Conservation (phyloP, 2,797 vertebrate species). For the Phoeniculus purpureus region DNA sequence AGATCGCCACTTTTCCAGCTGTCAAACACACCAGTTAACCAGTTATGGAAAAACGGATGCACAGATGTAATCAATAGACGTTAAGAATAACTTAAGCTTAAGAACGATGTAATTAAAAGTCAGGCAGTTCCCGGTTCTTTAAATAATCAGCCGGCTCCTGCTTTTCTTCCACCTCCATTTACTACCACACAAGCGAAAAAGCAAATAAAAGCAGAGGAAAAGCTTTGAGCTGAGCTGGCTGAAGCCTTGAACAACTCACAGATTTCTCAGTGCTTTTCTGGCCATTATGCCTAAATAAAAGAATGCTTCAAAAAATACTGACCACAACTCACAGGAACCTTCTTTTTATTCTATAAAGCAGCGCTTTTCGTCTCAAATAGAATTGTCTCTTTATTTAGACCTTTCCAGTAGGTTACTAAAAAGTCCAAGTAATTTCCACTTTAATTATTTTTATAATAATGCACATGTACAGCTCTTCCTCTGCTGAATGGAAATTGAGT, state of each 20-base stretch:
- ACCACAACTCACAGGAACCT: background rate
- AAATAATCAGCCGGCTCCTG: background rate
- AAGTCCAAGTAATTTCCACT: background rate
- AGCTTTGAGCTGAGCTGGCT: background rate
- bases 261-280: background rate
- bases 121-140: background rate
- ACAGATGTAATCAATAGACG: background rate
- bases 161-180: background rate
- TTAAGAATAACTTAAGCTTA: background rate
- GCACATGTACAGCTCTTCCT: background rate
- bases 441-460: background rate
- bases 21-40: background rate
- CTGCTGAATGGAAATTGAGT: background rate
- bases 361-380: background rate
- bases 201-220: background rate
- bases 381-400: background rate
- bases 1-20: constrained; percentile 21
- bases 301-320: constrained; percentile 25
- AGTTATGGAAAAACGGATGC: background rate
- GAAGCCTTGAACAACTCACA: background rate
- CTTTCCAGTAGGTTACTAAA: background rate
- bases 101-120: background rate
- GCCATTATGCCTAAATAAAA: constrained; percentile 40
- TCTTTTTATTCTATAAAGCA: constrained; percentile 36
- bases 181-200: background rate